A percentile compares a stretch with the other conserved stretches of the same genome.
phyloP scores from a whole-genome alignment of 2,113 vertebrate genomes.

The Serinus canaria region DNA sequence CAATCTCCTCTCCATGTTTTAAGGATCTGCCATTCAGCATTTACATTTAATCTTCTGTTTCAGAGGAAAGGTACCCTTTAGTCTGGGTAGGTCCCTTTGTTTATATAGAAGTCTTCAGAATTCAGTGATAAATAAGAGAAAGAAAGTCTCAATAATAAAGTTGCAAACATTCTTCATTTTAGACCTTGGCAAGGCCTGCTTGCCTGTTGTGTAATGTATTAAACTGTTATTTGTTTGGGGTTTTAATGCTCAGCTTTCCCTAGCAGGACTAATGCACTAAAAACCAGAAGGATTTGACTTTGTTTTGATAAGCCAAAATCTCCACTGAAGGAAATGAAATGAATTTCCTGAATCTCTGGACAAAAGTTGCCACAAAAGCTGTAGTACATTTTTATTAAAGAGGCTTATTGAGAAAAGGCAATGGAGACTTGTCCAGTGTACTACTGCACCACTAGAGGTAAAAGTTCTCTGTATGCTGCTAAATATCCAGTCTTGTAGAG shows the following conservation, averaged over 20 bases:
- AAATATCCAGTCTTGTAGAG: background rate
- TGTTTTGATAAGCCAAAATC: conserved; percentile 15
- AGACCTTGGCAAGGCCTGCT: background rate
- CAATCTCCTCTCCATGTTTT: background rate
- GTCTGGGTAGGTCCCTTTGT: background rate
- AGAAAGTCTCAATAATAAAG: background rate
- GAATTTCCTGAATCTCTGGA: conserved; percentile 29
- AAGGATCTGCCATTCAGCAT: background rate
- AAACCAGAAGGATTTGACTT: background rate
- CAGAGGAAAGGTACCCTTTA: background rate
- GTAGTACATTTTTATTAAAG: background rate
- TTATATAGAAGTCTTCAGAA: background rate
- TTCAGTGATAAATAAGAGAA: background rate
- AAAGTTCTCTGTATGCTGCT: background rate
- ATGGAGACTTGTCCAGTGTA: background rate
- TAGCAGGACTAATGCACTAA: background rate
- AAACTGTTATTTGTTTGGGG: conserved; percentile 7
- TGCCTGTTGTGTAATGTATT: background rate
- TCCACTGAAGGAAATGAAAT: conserved; percentile 35
- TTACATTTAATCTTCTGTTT: background rate
- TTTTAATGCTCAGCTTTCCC: background rate
- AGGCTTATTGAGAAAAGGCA: background rate
- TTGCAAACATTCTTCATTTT: background rate
- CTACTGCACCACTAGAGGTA: background rate
- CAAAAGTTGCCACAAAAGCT: background rate